Evolutionary conservation across 2,797 vertebrate genomes (phyloP).

Genomic region (Rhinella marina): DNA sequence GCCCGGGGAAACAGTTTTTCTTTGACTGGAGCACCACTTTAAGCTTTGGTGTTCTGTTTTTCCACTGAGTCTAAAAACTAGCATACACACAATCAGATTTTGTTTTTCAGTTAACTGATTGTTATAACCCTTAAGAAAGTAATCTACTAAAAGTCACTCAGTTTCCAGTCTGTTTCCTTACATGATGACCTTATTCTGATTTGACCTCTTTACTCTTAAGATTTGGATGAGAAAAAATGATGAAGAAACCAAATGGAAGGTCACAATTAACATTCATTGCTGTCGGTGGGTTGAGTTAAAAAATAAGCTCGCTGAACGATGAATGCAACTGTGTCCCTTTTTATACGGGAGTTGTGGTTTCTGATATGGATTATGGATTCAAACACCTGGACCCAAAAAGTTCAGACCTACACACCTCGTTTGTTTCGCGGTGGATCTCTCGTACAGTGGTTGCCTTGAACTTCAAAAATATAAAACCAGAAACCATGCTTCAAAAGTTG

Average conservation of each 20-base stretch:
- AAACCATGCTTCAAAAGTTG: too few relatives aligned
- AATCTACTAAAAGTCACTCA: neutral
- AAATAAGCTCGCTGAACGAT: constrained; percentile 99
- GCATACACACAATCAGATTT: neutral
- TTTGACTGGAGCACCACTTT: too few relatives aligned
- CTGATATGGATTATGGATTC: neutral
- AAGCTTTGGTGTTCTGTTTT: neutral
- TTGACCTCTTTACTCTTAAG: too few relatives aligned
- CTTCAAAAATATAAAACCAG: too few relatives aligned
- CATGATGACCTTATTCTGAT: neutral
- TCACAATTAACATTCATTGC: constrained; percentile 99
- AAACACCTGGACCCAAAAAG: neutral
- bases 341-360: constrained; percentile 69
- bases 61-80: neutral
- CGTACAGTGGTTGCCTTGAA: too few relatives aligned
- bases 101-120: neutral
- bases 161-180: neutral
- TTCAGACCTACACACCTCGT: neutral
- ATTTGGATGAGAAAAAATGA: neutral
- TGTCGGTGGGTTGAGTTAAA: constrained; percentile 99
- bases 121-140: neutral
- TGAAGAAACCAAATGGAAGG: constrained; percentile 80
- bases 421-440: too few relatives aligned
- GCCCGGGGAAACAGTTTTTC: too few relatives aligned
- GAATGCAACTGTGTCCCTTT: constrained; percentile 99